A percentile compares a stretch with the other conserved stretches of the same genome.
Conservation (phyloP, 2,888 invertebrate species). For the Lithophane socia region DNA sequence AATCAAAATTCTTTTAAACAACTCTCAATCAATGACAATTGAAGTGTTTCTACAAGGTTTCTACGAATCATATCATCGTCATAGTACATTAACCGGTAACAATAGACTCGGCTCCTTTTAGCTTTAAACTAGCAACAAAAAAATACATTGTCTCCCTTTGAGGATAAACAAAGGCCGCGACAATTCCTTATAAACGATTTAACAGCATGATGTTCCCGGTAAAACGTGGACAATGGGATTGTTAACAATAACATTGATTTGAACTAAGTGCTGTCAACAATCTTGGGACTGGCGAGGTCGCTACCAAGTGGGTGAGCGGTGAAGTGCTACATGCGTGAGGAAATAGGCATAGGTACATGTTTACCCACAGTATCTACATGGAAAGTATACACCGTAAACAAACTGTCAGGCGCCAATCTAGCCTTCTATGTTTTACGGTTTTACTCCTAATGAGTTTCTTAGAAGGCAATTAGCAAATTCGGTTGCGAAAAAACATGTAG, state of each 20-base stretch:
- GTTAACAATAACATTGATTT: conserved; percentile 72
- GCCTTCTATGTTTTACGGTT: conserved; percentile 13
- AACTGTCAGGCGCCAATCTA: background rate
- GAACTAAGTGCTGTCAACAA: conserved; percentile 58
- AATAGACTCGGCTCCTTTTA: conserved; percentile 76
- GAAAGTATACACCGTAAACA: conserved; percentile 9
- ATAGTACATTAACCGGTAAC: conserved; percentile 74
- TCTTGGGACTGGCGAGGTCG: conserved; percentile 31
- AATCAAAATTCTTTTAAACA: conserved; percentile 44
- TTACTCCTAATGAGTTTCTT: conserved; percentile 23
- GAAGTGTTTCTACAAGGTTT: conserved; percentile 62
- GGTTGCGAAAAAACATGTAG: conserved; percentile 11
- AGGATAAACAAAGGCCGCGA: conserved; percentile 80
- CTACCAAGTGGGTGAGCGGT: conserved; percentile 29
- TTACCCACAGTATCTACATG: background rate
- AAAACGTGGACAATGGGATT: conserved; percentile 83
- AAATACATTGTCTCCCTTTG: conserved; percentile 81
- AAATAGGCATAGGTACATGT: background rate
- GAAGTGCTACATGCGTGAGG: conserved; percentile 15
- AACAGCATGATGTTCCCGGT: conserved; percentile 77
- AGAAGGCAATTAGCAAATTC: conserved; percentile 28
- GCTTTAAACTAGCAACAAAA: conserved; percentile 74
- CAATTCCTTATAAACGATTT: conserved; percentile 82
- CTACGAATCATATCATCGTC: conserved; percentile 68
- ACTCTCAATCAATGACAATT: conserved; percentile 59